Evolutionary conservation across 2,113 vertebrate species (phyloP).

Genomic region (Silurus meridionalis): DNA sequence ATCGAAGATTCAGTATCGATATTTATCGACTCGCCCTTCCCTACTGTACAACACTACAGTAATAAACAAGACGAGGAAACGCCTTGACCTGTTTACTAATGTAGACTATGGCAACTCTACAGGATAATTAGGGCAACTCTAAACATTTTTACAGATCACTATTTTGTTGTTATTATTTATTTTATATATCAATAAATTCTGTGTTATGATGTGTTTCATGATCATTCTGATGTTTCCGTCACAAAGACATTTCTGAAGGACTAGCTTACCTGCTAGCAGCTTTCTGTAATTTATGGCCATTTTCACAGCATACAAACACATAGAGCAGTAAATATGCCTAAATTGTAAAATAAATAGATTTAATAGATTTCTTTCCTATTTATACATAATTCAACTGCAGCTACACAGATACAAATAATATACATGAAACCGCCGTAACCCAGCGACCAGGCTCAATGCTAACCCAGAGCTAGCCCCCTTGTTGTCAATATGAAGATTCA

Average conservation of each 20-base stretch:
- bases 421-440: background rate
- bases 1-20: too few species aligned
- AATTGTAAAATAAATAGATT: too few species aligned
- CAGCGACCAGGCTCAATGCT: background rate
- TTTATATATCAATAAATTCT: too few species aligned
- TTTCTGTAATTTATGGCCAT: background rate
- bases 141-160: too few species aligned
- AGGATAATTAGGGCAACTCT: too few species aligned
- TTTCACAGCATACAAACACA: background rate
- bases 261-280: background rate
- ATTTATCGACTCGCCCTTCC: too few species aligned
- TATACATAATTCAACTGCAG: too few species aligned
- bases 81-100: background rate
- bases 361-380: background rate
- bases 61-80: conserved; percentile 4
- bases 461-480: background rate
- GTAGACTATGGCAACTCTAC: background rate
- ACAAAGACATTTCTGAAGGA: background rate
- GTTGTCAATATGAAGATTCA: background rate
- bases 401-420: background rate
- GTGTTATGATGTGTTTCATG: too few species aligned
- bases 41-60: background rate
- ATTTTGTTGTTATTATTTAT: too few species aligned
- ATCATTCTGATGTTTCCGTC: background rate
- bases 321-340: background rate